Evolutionary conservation across 2,797 vertebrate genomes (phyloP).

Genomic region (Semotilus atromaculatus): DNA sequence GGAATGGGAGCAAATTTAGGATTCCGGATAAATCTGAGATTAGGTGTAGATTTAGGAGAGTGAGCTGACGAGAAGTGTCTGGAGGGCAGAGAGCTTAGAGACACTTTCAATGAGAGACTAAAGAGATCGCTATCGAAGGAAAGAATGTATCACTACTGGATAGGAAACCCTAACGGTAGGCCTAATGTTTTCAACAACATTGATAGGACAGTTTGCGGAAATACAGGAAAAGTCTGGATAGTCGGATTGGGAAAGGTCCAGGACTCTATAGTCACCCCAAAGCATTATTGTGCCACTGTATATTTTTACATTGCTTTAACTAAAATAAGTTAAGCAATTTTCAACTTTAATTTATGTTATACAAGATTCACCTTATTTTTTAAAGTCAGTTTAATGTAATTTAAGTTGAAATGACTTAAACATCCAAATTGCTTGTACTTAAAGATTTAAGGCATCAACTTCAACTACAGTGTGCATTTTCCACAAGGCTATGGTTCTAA

Average conservation of each 20-base stretch:
- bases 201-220: neutral
- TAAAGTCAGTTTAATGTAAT: no score
- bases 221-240: neutral
- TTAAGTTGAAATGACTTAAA: no score
- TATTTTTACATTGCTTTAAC: no score
- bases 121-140: conserved; percentile 39
- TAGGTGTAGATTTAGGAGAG: conserved; percentile 48
- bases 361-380: no score
- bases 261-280: neutral
- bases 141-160: conserved; percentile 35
- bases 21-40: conserved; percentile 52
- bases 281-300: neutral
- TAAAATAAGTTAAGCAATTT: no score
- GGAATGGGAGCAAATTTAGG: conserved; percentile 48
- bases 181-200: conserved; percentile 15
- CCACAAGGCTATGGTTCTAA: neutral
- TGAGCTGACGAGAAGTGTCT: conserved; percentile 48
- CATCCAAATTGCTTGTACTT: no score
- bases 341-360: no score
- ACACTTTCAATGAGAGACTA: conserved; percentile 48
- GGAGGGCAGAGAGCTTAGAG: conserved; percentile 45
- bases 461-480: neutral
- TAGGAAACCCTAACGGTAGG: neutral
- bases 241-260: neutral
- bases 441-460: no score